Evolutionary conservation across 2,888 invertebrate genomes (phyloP), one percentile per base, ranked within the genome.

Genomic region (Lomographa bimaculata): DNA sequence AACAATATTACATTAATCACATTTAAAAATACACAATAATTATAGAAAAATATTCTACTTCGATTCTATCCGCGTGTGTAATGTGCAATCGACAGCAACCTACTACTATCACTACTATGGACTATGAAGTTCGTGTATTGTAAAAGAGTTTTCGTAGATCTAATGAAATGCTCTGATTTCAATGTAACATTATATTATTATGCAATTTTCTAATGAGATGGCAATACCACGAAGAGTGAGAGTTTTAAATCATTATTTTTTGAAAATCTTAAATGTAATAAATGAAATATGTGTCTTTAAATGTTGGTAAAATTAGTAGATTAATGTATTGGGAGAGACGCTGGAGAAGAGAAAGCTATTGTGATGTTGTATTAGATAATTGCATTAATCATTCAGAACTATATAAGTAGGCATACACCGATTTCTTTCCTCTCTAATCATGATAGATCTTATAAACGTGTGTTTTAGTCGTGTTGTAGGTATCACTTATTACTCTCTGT

Each of bases 351-450:
- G 26, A 40, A 42, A 39, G 38, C 44, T 46, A 47, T 44, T 53
- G 50, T 53, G 53, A 53, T 50, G 47, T 48, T 36, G 45, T 34
- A 33, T 35, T 44, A 40, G 40, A 20, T 21, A 18, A 39, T 27
- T 38, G 23, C 5, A 7, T 7, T 35, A 38, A 33, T 33, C 14
- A n/a, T 29, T 41, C 26, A 32, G 5, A 29, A 35, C 18, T 33
- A 17, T n/a, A n/a, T n/a, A n/a, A n/a, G n/a, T n/a, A n/a, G n/a
- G n/a, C n/a, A n/a, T n/a, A n/a, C n/a, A n/a, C n/a, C n/a, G n/a
- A n/a, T n/a, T n/a, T n/a, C n/a, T n/a, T n/a, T n/a, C n/a, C n/a
- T n/a, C n/a, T n/a, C n/a, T n/a, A n/a, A n/a, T n/a, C n/a, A n/a
- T n/a, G n/a, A 7, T 34, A 34, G 18, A 26, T 34, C 7, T 11